Conservation (phyloP, 2,888 invertebrate genomes). For the Rhingia rostrata region DNA sequence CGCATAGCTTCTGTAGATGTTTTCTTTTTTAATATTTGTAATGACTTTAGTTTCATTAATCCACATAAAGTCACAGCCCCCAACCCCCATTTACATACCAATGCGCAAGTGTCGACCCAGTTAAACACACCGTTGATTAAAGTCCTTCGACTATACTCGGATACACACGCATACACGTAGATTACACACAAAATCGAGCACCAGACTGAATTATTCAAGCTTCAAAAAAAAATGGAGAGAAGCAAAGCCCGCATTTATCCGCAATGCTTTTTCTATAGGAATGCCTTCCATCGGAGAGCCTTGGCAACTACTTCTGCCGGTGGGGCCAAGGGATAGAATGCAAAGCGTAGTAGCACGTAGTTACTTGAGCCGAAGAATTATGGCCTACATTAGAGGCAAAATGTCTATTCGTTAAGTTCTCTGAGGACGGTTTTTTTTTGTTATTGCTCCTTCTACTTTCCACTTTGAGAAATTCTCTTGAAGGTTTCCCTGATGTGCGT, state of each 20-base stretch:
- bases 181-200: conserved; percentile 45
- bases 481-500: not conserved
- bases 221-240: not conserved
- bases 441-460: too few relatives aligned
- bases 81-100: not conserved
- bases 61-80: conserved; percentile 1
- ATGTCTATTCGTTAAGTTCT: conserved; percentile 47
- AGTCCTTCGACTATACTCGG: conserved; percentile 14
- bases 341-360: conserved; percentile 49
- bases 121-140: conserved; percentile 42
- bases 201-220: conserved; percentile 63
- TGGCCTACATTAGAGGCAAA: conserved; percentile 60
- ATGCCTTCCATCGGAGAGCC: conserved; percentile 12
- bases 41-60: conserved; percentile 54
- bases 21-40: conserved; percentile 27
- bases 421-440: not conserved
- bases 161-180: conserved; percentile 38
- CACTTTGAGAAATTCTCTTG: conserved; percentile 12
- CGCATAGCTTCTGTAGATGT: conserved; percentile 14
- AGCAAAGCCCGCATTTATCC: conserved; percentile 34
- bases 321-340: not conserved
- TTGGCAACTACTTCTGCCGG: too few relatives aligned
- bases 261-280: conserved; percentile 19
- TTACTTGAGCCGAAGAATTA: conserved; percentile 41
- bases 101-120: conserved; percentile 5